A percentile compares a stretch with the other conserved stretches of the same genome.
Conservation (phyloP, 2,888 invertebrate species). For the Mimachlamys varia region DNA sequence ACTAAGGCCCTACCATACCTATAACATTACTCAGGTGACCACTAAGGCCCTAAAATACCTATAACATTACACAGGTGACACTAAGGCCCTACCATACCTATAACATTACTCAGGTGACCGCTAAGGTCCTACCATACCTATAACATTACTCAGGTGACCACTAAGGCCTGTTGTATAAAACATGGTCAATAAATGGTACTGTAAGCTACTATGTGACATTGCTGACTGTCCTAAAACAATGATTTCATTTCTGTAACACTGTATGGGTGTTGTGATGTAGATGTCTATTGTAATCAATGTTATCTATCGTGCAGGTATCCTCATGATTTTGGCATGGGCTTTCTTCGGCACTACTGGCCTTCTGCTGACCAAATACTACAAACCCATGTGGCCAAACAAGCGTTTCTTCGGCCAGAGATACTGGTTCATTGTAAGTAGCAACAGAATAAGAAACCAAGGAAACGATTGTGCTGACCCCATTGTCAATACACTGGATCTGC, state of each 20-base stretch:
- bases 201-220: not conserved
- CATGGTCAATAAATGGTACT: no score
- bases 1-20: no score
- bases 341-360: conserved; percentile 80
- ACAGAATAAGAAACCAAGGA: not conserved
- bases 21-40: no score
- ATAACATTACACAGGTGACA: no score
- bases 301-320: conserved; percentile 70
- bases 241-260: not conserved
- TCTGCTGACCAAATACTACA: conserved; percentile 80
- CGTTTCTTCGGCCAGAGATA: conserved; percentile 76
- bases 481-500: no score
- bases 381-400: conserved; percentile 81
- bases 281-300: not conserved
- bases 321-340: conserved; percentile 81
- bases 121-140: no score
- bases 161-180: no score
- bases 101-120: no score
- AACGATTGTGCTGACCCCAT: not conserved
- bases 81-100: no score
- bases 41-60: no score
- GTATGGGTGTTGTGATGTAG: not conserved
- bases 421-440: conserved; percentile 80
- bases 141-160: no score
- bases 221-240: not conserved